phyloP scores from a whole-genome alignment of 2,888 invertebrate genomes.

The Campoplex nolae region DNA sequence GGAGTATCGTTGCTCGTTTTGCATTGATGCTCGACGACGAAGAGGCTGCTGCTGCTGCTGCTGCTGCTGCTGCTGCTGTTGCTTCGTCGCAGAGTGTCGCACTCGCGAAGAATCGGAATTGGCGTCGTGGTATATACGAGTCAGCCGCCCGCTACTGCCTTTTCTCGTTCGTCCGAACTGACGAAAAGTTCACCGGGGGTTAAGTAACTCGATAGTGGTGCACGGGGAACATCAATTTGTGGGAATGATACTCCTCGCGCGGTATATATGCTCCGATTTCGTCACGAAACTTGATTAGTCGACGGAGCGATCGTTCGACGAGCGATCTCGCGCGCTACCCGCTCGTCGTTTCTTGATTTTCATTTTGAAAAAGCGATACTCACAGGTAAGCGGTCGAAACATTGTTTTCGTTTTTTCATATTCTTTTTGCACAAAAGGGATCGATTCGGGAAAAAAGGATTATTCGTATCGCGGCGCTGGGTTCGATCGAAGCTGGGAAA shows the following conservation, averaged over 20 bases:
- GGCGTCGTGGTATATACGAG: neutral
- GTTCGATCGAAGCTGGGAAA: neutral
- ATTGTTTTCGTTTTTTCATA: neutral
- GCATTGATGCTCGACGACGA: neutral
- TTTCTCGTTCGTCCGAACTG: slow-evolving; percentile 41
- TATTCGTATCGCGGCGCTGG: neutral
- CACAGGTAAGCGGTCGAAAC: neutral
- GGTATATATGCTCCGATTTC: slow-evolving; percentile 73
- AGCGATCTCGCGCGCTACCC: slow-evolving; percentile 11
- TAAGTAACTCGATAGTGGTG: slow-evolving; percentile 74
- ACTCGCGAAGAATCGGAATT: slow-evolving; percentile 3
- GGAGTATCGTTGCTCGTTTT: neutral
- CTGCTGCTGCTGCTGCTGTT: too few relatives aligned
- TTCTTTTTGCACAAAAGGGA: neutral
- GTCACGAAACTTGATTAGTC: slow-evolving; percentile 70
- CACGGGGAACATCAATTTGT: slow-evolving; percentile 70
- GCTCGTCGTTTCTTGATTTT: neutral
- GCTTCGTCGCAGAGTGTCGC: neutral
- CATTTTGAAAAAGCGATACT: neutral
- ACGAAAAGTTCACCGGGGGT: slow-evolving; percentile 71
- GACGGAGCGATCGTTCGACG: slow-evolving; percentile 61
- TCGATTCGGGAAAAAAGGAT: neutral
- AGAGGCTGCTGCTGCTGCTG: too few relatives aligned
- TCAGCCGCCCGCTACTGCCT: neutral
- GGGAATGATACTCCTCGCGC: slow-evolving; percentile 51